phyloP scores from a whole-genome alignment of 2,113 vertebrate genomes.

The Podocnemis expansa region DNA sequence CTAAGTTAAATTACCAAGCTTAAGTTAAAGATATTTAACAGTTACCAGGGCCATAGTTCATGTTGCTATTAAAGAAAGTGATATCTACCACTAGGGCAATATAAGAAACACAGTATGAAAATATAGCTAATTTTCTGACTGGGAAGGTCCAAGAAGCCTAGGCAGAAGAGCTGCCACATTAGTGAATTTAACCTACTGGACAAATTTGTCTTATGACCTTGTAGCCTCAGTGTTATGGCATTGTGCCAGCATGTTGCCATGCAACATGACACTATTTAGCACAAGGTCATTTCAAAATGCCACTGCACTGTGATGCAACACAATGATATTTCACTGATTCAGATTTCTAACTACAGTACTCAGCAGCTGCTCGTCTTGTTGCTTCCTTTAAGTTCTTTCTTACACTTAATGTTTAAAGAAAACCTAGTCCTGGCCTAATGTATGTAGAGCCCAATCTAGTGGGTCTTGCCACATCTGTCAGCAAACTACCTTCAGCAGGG shows the following conservation, averaged over 20 bases:
- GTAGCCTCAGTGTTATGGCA: neutral
- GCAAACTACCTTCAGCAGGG: neutral
- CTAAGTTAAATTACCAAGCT: neutral
- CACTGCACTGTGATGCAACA: neutral
- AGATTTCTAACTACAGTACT: neutral
- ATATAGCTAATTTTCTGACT: neutral
- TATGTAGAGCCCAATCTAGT: neutral
- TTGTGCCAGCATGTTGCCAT: neutral
- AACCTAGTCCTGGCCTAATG: neutral
- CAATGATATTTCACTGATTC: neutral
- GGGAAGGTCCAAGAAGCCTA: neutral
- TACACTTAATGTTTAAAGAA: neutral
- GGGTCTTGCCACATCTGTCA: neutral
- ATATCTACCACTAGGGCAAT: neutral
- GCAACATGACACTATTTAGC: neutral
- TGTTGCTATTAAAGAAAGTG: neutral
- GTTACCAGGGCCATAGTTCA: neutral
- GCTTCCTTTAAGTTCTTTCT: neutral
- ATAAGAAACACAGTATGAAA: neutral
- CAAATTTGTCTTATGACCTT: neutral
- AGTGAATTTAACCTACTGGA: neutral
- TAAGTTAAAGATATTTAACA: neutral
- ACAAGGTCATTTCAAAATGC: neutral
- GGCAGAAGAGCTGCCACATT: neutral
- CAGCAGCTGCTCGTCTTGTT: neutral